Evolutionary conservation across 2,888 invertebrate species (phyloP), one percentile per base, ranked within the genome.

Genomic region (Oscheius sp.): DNA sequence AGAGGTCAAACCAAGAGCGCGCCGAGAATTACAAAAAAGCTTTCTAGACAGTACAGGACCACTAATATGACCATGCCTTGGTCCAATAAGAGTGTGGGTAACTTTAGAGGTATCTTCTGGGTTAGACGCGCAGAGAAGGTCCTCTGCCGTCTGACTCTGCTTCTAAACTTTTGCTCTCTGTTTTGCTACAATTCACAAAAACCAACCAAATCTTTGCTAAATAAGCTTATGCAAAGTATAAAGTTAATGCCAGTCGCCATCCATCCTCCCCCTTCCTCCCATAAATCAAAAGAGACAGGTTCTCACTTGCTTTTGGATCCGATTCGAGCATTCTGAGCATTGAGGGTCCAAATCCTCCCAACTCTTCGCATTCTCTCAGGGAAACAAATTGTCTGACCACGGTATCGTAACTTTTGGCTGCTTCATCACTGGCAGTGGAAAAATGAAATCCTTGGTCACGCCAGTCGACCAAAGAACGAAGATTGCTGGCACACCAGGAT

Each of bases 291-390:
- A 53, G 29, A 11, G 11, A 7, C 53, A 47, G 48, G n/a, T 58
- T 70, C 85, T 85, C 83, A 91, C 91, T 89, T 79, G 91, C 91
- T 50, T 89, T 81, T 1, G 91, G 90, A 84, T 92, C 91, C 9
- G 90, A 89, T 32, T 84, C 79, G 2, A 88, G 76, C 89, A 91
- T 88, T 57, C 88, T 88, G 9, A 87, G 79, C 35, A 90, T 42
- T 0, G 90, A 89, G 47, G 82, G 84, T 35, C 87, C 88, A 50
- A 91, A 81, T n/a, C 91, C 91, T 35, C 90, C 91, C 13, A 91
- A 75, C 65, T 86, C 84, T 2, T 83, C 84, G 70, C 91, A 90
- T 73, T 91, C 81, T 13, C 77, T 89, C 89, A 90, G 91, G 13
- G 77, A 80, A 84, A 90, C 90, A 87, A 87, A 58, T 89, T 91